Percentiles rank a stretch among this genome's conserved stretches.
Evolutionary conservation across 2,113 vertebrate species (phyloP).

Genomic region (Poecilia latipinna): DNA sequence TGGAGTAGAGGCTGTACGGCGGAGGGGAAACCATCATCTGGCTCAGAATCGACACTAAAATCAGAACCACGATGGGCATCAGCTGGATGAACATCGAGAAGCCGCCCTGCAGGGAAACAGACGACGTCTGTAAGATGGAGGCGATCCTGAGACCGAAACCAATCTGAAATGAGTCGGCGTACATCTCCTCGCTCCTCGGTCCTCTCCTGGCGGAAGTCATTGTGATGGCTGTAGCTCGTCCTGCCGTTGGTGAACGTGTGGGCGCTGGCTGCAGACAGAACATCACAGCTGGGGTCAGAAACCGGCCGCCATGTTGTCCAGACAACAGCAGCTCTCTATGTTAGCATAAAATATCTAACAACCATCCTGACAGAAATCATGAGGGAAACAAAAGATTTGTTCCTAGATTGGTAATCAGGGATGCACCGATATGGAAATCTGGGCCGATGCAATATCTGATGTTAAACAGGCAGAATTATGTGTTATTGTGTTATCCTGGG

Average conservation of each 20-base stretch:
- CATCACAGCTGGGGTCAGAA: constrained; percentile 6
- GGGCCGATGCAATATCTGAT: too few species aligned
- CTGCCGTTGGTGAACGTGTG: constrained; percentile 92
- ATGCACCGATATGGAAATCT: too few species aligned
- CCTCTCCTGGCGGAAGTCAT: constrained; percentile 88
- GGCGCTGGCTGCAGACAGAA: constrained; percentile 81
- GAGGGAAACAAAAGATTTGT: not conserved
- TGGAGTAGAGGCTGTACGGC: constrained; percentile 93
- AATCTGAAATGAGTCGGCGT: constrained; percentile 53
- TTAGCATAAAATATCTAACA: not conserved
- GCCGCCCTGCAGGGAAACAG: constrained; percentile 85
- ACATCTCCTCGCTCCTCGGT: constrained; percentile 95
- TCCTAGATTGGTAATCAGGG: not conserved
- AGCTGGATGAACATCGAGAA: constrained; percentile 98
- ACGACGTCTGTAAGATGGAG: not conserved
- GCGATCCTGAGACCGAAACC: not conserved
- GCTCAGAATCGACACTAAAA: constrained; percentile 94
- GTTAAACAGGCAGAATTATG: too few species aligned
- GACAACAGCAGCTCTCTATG: not conserved
- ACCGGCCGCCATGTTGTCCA: not conserved
- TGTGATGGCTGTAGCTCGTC: constrained; percentile 87
- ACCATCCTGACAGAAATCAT: not conserved
- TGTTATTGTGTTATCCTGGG: too few species aligned
- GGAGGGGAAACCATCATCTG: constrained; percentile 97
- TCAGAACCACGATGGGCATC: constrained; percentile 95